Evolutionary conservation across 2,888 invertebrate genomes (phyloP).

Genomic region (Brenthis hecate): DNA sequence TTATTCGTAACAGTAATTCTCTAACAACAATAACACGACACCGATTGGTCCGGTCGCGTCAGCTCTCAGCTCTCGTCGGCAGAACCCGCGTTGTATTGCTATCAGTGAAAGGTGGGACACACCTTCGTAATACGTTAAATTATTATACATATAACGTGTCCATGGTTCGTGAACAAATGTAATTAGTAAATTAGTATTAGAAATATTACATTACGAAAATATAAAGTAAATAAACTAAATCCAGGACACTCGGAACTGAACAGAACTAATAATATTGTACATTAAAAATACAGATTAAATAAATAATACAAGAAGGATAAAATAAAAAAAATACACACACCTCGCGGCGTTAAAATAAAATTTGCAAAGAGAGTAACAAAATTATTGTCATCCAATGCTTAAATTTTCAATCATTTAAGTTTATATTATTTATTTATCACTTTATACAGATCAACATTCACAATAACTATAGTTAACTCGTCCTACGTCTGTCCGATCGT

Average conservation of each 20-base stretch:
- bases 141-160: constrained; percentile 7
- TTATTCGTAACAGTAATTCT: constrained; percentile 49
- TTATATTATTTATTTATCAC: constrained; percentile 56
- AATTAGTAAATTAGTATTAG: not conserved
- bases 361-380: constrained; percentile 69
- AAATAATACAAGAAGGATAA: not conserved
- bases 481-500: constrained; percentile 51
- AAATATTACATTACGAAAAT: not conserved
- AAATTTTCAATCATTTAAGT: constrained; percentile 68
- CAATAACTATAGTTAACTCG: constrained; percentile 46
- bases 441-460: constrained; percentile 70
- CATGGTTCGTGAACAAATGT: not conserved
- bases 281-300: constrained; percentile 1
- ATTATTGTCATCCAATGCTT: constrained; percentile 82
- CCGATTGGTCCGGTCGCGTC: constrained; percentile 73
- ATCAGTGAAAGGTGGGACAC: constrained; percentile 46
- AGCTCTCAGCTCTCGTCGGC: constrained; percentile 48
- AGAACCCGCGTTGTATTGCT: constrained; percentile 64
- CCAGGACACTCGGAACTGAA: constrained; percentile 4
- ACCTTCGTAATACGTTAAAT: constrained; percentile 24
- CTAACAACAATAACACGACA: constrained; percentile 76
- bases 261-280: not conserved
- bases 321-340: constrained; percentile 41
- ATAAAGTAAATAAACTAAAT: not conserved
- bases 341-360: constrained; percentile 51